Conservation (phyloP, 2,888 invertebrate genomes). For the Drosophila lutescens region DNA sequence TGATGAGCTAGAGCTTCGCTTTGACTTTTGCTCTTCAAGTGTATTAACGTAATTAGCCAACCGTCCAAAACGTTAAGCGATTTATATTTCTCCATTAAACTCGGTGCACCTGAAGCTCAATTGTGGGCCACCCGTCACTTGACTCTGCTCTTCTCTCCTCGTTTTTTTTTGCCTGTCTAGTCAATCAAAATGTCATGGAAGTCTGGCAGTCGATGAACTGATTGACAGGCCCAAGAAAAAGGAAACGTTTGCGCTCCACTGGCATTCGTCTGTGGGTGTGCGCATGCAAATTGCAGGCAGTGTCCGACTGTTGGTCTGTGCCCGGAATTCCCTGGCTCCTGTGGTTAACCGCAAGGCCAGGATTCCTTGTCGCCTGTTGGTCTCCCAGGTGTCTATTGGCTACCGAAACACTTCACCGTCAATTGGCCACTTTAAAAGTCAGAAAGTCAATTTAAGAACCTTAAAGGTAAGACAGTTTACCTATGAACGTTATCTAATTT, state of each 20-base stretch:
- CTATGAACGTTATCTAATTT: not conserved
- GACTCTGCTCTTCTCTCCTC: not conserved
- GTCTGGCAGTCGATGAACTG: slow-evolving; percentile 35
- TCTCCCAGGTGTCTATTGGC: slow-evolving; percentile 25
- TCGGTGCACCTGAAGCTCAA: slow-evolving; percentile 10
- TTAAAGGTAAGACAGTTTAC: too few relatives aligned
- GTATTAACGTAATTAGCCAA: slow-evolving; percentile 65
- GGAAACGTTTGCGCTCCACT: slow-evolving; percentile 10
- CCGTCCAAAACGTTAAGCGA: slow-evolving; percentile 21
- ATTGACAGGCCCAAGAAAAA: slow-evolving; percentile 52
- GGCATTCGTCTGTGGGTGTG: slow-evolving; percentile 8
- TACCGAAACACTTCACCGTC: slow-evolving; percentile 21
- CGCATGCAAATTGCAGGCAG: slow-evolving; percentile 48
- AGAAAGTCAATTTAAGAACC: not conserved
- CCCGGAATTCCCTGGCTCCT: slow-evolving; percentile 14
- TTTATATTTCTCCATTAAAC: slow-evolving; percentile 1
- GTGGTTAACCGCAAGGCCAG: slow-evolving; percentile 39
- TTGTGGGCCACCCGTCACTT: slow-evolving; percentile 19
- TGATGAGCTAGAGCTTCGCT: slow-evolving; percentile 58
- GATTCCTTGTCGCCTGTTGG: slow-evolving; percentile 22
- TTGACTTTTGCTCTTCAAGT: slow-evolving; percentile 34
- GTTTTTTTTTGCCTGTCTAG: not conserved
- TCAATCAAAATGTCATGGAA: slow-evolving; percentile 36
- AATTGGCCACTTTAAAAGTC: slow-evolving; percentile 13
- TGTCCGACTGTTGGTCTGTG: slow-evolving; percentile 33